Percentiles rank a stretch among this genome's conserved stretches.
Evolutionary conservation across 1,140 invertebrate species (phyloP).

Genomic region (Drosophila fuyamai): DNA sequence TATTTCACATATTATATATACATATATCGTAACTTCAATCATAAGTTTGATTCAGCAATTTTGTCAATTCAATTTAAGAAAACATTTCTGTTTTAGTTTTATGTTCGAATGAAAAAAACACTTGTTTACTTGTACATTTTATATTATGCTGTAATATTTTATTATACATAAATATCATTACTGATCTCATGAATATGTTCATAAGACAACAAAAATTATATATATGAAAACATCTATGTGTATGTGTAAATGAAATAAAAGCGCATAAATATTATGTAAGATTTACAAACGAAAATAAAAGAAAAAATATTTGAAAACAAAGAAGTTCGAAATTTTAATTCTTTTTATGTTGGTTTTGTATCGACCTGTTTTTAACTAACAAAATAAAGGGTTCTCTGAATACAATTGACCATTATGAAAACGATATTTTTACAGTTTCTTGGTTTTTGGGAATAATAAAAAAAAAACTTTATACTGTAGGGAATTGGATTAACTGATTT

Average conservation of each 20-base stretch:
- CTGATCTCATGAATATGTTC: constrained; percentile 80
- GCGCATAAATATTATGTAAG: constrained; percentile 73
- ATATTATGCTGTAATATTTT: constrained; percentile 78
- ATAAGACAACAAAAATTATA: constrained; percentile 65
- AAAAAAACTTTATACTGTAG: too few relatives aligned
- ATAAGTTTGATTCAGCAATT: constrained; percentile 47
- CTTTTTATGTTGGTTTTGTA: too few relatives aligned
- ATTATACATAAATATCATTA: constrained; percentile 69
- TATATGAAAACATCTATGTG: constrained; percentile 42
- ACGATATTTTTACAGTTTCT: too few relatives aligned
- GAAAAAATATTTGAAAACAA: constrained; percentile 56
- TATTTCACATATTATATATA: constrained; percentile 40
- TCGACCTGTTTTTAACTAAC: too few relatives aligned
- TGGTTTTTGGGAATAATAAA: too few relatives aligned
- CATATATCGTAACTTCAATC: constrained; percentile 43
- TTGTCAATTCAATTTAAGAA: constrained; percentile 46
- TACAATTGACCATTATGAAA: too few relatives aligned
- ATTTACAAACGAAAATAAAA: constrained; percentile 55
- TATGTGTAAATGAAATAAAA: constrained; percentile 71
- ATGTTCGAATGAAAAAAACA: constrained; percentile 36
- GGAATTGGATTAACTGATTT: too few relatives aligned
- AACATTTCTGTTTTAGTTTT: constrained; percentile 41
- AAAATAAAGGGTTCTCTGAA: too few relatives aligned
- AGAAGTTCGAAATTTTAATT: constrained; percentile 2
- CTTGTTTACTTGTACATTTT: constrained; percentile 77